These are phyloP conservation scores for Protodeltote pygarga DNA, from an alignment of 2,888 invertebrate genomes.

Conservation along the genomic window DNA sequence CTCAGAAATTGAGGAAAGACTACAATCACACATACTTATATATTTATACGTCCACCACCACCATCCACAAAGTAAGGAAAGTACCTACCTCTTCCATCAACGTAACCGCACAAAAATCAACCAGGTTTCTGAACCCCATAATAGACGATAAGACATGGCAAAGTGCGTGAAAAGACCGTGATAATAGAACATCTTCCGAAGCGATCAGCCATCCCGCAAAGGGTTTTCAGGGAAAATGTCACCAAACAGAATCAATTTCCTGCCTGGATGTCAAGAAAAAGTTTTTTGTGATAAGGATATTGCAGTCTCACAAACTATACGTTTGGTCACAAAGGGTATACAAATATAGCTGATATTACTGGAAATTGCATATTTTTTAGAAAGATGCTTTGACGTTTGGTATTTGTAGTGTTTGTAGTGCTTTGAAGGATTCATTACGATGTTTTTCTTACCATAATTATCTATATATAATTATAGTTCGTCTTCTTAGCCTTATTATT, in stretches of 20 bases:
- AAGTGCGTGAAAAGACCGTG: conserved; percentile 33
- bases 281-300: conserved; percentile 44
- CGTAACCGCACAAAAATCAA: conserved; percentile 13
- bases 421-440: conserved; percentile 1
- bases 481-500: too few species aligned
- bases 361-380: not conserved
- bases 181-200: conserved; percentile 33
- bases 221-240: conserved; percentile 34
- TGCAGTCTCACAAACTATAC: conserved; percentile 26
- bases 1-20: too few species aligned
- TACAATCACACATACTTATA: not conserved
- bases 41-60: not conserved
- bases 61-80: not conserved
- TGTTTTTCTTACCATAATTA: too few species aligned
- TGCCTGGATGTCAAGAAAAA: conserved; percentile 41
- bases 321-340: conserved; percentile 6
- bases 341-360: not conserved
- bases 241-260: conserved; percentile 50
- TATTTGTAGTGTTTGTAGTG: too few species aligned
- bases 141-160: conserved; percentile 30
- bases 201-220: conserved; percentile 28
- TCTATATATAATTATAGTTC: too few species aligned
- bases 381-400: too few species aligned
- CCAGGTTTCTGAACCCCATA: conserved; percentile 12
- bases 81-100: conserved; percentile 4